Evolutionary conservation across 2,888 invertebrate genomes (phyloP).

Genomic region (Xanthostigma xanthostigma): DNA sequence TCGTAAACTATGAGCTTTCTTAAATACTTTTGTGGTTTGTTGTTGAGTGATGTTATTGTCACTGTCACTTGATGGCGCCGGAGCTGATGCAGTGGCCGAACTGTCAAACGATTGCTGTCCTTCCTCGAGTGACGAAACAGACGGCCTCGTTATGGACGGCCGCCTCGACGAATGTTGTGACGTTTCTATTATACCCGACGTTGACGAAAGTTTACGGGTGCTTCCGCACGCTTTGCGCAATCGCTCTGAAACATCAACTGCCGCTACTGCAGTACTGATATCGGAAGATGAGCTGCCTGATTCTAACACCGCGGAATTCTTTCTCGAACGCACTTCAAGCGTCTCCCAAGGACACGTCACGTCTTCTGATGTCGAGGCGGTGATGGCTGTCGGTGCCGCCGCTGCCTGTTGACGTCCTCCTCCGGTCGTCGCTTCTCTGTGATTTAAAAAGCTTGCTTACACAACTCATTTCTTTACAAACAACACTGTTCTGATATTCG

Average conservation of each 20-base stretch:
- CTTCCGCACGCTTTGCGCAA: conserved; percentile 46
- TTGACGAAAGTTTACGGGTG: conserved; percentile 25
- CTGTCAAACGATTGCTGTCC: conserved; percentile 16
- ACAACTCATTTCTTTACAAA: conserved; percentile 2
- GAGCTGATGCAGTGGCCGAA: conserved; percentile 11
- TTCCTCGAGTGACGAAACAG: conserved; percentile 34
- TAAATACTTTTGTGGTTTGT: conserved; percentile 23
- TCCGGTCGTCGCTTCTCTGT: no score
- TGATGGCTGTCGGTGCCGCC: no score
- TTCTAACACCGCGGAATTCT: conserved; percentile 51
- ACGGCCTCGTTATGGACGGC: conserved; percentile 27
- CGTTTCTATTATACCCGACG: conserved; percentile 20
- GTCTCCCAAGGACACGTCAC: conserved; percentile 44
- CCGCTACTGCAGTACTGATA: conserved; percentile 38
- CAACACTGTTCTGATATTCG: no score
- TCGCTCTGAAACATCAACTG: conserved; percentile 35
- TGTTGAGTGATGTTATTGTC: conserved; percentile 8
- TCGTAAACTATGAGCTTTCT: conserved; percentile 26
- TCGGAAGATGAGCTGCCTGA: conserved; percentile 65
- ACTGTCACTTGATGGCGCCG: conserved; percentile 5
- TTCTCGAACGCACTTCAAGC: conserved; percentile 31
- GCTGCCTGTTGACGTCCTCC: no score
- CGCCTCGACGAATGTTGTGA: conserved; percentile 28
- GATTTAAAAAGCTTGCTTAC: conserved; percentile 8
- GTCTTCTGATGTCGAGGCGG: conserved; percentile 33